Conservation (phyloP, 2,797 vertebrate genomes). For the Numenius phaeopus region DNA sequence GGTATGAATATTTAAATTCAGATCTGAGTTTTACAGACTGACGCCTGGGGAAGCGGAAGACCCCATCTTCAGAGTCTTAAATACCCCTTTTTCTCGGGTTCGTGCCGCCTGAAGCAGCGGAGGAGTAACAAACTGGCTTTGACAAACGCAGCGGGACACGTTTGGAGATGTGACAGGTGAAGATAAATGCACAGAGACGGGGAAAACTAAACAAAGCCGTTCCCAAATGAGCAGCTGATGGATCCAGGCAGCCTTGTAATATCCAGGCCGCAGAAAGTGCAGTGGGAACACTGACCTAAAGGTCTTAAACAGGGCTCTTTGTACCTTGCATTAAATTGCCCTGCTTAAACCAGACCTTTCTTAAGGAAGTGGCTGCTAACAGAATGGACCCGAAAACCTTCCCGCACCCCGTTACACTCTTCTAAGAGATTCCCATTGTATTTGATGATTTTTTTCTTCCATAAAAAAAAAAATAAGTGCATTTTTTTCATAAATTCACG, state of each 20-base stretch:
- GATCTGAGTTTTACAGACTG: background rate
- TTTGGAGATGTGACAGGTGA: background rate
- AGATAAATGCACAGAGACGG: background rate
- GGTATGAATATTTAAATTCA: background rate
- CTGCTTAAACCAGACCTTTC: background rate
- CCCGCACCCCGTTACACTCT: background rate
- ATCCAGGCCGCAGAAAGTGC: background rate
- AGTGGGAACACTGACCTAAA: background rate
- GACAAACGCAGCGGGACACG: background rate
- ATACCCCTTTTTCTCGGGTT: background rate
- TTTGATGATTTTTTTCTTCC: conserved; percentile 26
- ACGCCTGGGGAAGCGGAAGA: background rate
- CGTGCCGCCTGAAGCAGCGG: background rate
- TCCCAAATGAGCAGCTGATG: background rate
- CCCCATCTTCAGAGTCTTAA: background rate
- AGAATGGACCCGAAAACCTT: conserved; percentile 2
- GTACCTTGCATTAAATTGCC: background rate
- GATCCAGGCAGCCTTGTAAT: background rate
- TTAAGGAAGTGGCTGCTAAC: conserved; percentile 19
- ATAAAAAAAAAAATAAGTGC: conserved; percentile 18
- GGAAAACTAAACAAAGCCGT: background rate
- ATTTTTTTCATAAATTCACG: background rate
- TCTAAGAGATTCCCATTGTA: background rate
- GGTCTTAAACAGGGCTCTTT: background rate
- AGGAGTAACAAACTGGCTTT: background rate